Evolutionary conservation across 1,140 invertebrate genomes (phyloP), one percentile per base, ranked within the genome.

Genomic region (Caenorhabditis inopinata): DNA sequence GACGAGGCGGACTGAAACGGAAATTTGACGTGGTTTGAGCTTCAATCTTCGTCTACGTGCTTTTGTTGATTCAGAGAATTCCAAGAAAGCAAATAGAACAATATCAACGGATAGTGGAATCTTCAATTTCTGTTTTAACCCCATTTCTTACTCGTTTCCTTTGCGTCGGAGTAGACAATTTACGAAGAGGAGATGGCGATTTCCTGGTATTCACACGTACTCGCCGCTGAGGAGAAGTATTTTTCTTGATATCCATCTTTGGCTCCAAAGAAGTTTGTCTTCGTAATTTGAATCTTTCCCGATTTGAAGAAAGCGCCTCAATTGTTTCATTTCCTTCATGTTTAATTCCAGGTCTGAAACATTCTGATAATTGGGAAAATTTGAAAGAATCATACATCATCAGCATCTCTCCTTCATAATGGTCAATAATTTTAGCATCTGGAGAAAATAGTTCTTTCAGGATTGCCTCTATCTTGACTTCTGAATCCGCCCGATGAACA

Each of bases 21-120:
- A 62, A 62, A 29, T 48, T 48, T 11, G 38, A 68, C 38, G 32
- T 29, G 58, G 21, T 38, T 58, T 58, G 27, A 58, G 6, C 29
- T 58, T 32, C 7, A 51, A 25, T n/a, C 38, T 14, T 14, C 14
- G 6, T 12, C 6, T 58, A 58, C 53, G 53, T 58, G 53, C 53
- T 32, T 23, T 32, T 58, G n/a, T n/a, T n/a, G 25, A 16, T 58
- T 42, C 38, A 42, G 14, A 32, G 29, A 11, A 29, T 38, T 42
- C 38, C 23, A 68, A 68, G 32, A 53, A 53, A 53, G 27, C 49
- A 53, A 53, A 53, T 11, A 53, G 49, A 53, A n/a, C n/a, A 53
- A 53, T 18, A 51, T 25, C 48, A 18, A 25, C 48, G 27, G 48
- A 25, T 25, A 25, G 21, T 53, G 16, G 38, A 42, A 42, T 42